Evolutionary conservation across 2,113 vertebrate species (phyloP), one percentile per base, ranked within the genome.

Genomic region (Scomber japonicus): DNA sequence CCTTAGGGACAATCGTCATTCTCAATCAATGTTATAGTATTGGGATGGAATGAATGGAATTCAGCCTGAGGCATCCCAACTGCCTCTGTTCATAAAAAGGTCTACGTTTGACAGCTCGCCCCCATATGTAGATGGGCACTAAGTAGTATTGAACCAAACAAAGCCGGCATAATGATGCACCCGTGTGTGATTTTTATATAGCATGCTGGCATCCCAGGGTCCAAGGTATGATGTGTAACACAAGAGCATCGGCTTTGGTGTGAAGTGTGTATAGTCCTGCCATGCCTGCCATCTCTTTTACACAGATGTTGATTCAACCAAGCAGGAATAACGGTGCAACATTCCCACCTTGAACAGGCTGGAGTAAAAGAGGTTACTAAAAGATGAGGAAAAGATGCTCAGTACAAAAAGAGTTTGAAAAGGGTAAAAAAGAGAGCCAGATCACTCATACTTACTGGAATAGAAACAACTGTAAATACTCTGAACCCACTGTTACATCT

Each of bases 11-110:
- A 72, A 50, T 70, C 75, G 75, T 60, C 54, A 68, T 30, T 66
- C 44, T 57, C 5, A 15, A 88, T 87, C 85, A 84, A 87, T 91
- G 83, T 59, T 72, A 68, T 63, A 44, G 62, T 72, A 67, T 27
- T 74, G n/a, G 69, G 53, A 76, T 53, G 9, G 31, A 73, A 83
- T 85, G 31, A 82, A 76, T 83, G 45, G 45, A 48, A 75, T 78
- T 61, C 30, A 35, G 75, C 51, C 48, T 51, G 35, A 56, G n/a
- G 57, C 56, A 51, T 57, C 21, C n/a, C 6, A 70, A 30, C 68
- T 24, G 50, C 35, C 59, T 63, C 72, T 31, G 19, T 49, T 64
- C 44, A 60, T 24, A 31, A 65, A 55, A 48, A 50, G 49, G 30
- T 54, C 30, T 19, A 49, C 21, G 11, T 75, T 66, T 63, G 48